A percentile compares a stretch with the other conserved stretches of the same genome.
These are phyloP conservation scores for Anableps anableps DNA, from an alignment of 2,797 vertebrate genomes.

Conservation along the genomic window DNA sequence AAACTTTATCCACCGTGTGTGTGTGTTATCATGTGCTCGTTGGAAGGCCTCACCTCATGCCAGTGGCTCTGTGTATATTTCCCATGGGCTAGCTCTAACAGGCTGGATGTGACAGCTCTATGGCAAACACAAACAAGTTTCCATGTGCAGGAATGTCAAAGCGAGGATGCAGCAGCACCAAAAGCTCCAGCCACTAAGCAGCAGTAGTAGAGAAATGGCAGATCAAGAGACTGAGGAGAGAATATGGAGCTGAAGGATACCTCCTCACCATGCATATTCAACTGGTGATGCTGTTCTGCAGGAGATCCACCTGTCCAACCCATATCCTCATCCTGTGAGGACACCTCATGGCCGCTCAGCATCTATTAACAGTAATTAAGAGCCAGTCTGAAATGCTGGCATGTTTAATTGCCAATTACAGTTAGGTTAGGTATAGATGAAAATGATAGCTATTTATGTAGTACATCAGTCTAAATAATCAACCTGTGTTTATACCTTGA, in stretches of 20 bases:
- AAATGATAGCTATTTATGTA: slow-evolving; percentile 79
- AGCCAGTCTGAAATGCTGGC: slow-evolving; percentile 74
- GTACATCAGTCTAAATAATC: slow-evolving; percentile 70
- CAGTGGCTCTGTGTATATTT: slow-evolving; percentile 58
- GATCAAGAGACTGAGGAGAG: slow-evolving; percentile 41
- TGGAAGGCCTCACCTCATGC: slow-evolving; percentile 53
- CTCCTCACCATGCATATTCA: slow-evolving; percentile 76
- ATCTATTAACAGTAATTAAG: slow-evolving; percentile 83
- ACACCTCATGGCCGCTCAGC: slow-evolving; percentile 70
- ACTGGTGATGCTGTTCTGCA: slow-evolving; percentile 49
- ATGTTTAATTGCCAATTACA: slow-evolving; percentile 83
- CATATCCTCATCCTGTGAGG: slow-evolving; percentile 51
- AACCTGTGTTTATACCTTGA: slow-evolving; percentile 63
- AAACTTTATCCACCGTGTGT: slow-evolving; percentile 24
- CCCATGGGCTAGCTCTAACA: slow-evolving; percentile 63
- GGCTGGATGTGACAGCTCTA: slow-evolving; percentile 68
- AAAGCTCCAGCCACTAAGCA: slow-evolving; percentile 26
- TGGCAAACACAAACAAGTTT: slow-evolving; percentile 63
- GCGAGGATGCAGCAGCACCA: slow-evolving; percentile 40
- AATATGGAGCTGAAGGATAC: slow-evolving; percentile 43
- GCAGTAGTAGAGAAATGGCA: slow-evolving; percentile 55
- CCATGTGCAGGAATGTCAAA: slow-evolving; percentile 47
- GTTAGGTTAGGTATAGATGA: slow-evolving; percentile 76
- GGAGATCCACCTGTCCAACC: slow-evolving; percentile 36
- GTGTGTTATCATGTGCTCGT: slow-evolving; percentile 50